These are phyloP conservation scores for Mayetiola destructor DNA, from an alignment of 2,888 invertebrate species.

Conservation along the genomic window DNA sequence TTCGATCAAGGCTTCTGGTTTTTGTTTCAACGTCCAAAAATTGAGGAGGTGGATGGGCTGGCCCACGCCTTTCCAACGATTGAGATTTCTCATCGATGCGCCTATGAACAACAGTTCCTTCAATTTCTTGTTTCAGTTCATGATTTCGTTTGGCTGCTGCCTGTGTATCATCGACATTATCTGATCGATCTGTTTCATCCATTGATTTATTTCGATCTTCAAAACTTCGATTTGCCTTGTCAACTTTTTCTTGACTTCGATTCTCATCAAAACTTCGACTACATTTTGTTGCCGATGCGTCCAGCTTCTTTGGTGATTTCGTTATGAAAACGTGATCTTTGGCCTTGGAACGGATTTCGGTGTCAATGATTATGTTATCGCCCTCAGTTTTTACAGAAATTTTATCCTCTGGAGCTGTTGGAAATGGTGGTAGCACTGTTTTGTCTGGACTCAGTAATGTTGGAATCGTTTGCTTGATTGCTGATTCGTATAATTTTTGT, in stretches of 20 bases:
- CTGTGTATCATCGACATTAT: slow-evolving; percentile 25
- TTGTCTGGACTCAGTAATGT: slow-evolving; percentile 59
- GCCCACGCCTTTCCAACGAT: slow-evolving; percentile 40
- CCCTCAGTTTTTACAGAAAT: slow-evolving; percentile 57
- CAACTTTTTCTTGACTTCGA: slow-evolving; percentile 39
- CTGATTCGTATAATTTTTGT: slow-evolving; percentile 59
- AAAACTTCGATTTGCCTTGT: slow-evolving; percentile 46
- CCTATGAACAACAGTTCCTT: slow-evolving; percentile 47
- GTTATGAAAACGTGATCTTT: slow-evolving; percentile 64
- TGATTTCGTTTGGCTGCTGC: slow-evolving; percentile 41
- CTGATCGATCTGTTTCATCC: slow-evolving; percentile 44
- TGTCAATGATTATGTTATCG: slow-evolving; percentile 51
- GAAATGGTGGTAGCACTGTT: slow-evolving; percentile 54
- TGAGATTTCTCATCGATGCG: slow-evolving; percentile 49
- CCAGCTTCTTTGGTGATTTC: slow-evolving; percentile 56
- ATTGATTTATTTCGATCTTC: slow-evolving; percentile 48
- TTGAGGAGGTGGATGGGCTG: slow-evolving; percentile 35
- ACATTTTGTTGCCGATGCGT: slow-evolving; percentile 43
- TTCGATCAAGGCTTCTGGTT: slow-evolving; percentile 53
- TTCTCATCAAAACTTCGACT: slow-evolving; percentile 49
- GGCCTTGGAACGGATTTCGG: slow-evolving; percentile 57
- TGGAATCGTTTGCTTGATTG: slow-evolving; percentile 53
- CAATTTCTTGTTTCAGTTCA: slow-evolving; percentile 48
- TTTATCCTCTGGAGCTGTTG: slow-evolving; percentile 57
- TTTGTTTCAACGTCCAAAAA: slow-evolving; percentile 49